These are phyloP conservation scores for Neoseiulus cucumeris DNA, from an alignment of 1,140 invertebrate species.

Conservation along the genomic window DNA sequence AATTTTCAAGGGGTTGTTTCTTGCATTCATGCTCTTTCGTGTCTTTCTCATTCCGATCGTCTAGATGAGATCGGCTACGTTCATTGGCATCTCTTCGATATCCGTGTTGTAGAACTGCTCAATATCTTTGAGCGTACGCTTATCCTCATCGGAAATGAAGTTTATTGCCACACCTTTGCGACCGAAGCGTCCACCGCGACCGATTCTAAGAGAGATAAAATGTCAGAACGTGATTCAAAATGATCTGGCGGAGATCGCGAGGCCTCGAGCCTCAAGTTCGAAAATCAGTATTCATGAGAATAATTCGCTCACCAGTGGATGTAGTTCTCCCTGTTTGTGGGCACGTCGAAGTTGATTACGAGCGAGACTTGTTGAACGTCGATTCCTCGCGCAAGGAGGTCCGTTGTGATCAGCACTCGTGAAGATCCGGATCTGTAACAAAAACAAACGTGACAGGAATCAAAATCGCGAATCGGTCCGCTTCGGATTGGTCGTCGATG, in stretches of 20 bases:
- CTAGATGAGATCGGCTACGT: slow-evolving; percentile 93
- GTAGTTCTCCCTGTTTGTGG: slow-evolving; percentile 42
- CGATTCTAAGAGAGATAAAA: slow-evolving; percentile 53
- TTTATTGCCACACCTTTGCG: slow-evolving; percentile 99
- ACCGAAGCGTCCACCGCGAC: slow-evolving; percentile 96
- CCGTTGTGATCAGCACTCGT: slow-evolving; percentile 38
- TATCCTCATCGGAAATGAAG: slow-evolving; percentile 89
- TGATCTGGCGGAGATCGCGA: too few relatives aligned
- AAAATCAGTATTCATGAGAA: too few relatives aligned
- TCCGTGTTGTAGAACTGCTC: slow-evolving; percentile 94
- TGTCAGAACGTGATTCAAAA: too few relatives aligned
- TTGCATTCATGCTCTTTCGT: too few relatives aligned
- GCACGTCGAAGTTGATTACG: slow-evolving; percentile 39
- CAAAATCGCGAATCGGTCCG: too few relatives aligned
- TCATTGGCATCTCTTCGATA: slow-evolving; percentile 98
- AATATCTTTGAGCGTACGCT: slow-evolving; percentile 80
- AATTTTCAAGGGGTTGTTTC: too few relatives aligned
- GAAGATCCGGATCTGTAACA: slow-evolving; percentile 32
- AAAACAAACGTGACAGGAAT: too few relatives aligned
- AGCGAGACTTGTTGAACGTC: slow-evolving; percentile 38
- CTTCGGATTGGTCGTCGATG: too few relatives aligned
- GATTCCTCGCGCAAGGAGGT: slow-evolving; percentile 36
- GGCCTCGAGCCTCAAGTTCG: too few relatives aligned
- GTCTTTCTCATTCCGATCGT: background rate
- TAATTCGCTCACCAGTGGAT: slow-evolving; percentile 29